phyloP scores from a whole-genome alignment of 2,888 invertebrate species.

The Pemphredon lugubris region DNA sequence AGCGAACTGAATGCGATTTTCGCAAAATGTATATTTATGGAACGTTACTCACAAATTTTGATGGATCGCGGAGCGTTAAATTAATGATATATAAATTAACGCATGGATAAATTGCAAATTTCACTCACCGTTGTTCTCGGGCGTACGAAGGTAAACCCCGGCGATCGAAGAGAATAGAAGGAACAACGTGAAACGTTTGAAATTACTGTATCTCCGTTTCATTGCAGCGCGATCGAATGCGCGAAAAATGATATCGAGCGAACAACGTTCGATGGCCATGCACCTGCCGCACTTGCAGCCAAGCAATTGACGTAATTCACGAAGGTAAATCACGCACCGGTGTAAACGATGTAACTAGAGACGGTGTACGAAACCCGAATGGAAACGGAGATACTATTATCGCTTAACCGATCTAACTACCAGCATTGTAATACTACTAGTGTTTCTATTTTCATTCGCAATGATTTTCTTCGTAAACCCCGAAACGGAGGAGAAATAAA shows the following conservation, averaged over 20 bases:
- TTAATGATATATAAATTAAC: background rate
- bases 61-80: no score
- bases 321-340: constrained; percentile 7
- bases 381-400: background rate
- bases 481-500: no score
- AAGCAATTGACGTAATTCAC: constrained; percentile 25
- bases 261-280: constrained; percentile 18
- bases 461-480: no score
- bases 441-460: no score
- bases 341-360: constrained; percentile 18
- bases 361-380: background rate
- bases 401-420: background rate
- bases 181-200: constrained; percentile 12
- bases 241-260: constrained; percentile 2
- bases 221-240: constrained; percentile 26
- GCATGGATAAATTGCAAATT: background rate
- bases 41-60: no score
- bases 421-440: background rate
- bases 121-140: constrained; percentile 26
- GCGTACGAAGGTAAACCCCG: background rate
- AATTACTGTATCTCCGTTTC: constrained; percentile 21
- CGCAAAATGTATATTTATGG: no score
- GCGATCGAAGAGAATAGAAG: constrained; percentile 13
- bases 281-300: constrained; percentile 32
- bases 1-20: no score